Evolutionary conservation across 1,140 invertebrate genomes (phyloP).

Genomic region (Brachionus paranguensis): DNA sequence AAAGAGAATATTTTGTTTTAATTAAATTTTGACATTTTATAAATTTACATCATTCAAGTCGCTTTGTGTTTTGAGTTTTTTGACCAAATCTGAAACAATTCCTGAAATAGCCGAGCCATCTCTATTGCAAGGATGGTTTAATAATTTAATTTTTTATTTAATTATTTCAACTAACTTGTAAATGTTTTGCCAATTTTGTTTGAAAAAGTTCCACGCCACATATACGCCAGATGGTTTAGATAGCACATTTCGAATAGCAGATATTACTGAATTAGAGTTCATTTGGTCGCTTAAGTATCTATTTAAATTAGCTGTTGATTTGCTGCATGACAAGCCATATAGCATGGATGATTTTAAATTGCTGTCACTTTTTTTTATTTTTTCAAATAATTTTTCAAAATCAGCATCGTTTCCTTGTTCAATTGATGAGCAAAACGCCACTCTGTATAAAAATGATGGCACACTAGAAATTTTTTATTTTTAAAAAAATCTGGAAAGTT

Average conservation of each 20-base stretch:
- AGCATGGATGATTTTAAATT: neutral
- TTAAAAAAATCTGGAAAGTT: neutral
- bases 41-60: neutral
- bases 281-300: neutral
- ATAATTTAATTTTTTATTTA: neutral
- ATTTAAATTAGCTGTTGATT: neutral
- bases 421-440: neutral
- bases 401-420: neutral
- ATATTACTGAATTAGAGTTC: neutral
- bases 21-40: neutral
- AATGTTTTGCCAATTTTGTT: slow-evolving; percentile 13
- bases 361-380: neutral
- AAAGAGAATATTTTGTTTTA: neutral
- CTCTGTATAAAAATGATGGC: neutral
- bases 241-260: neutral
- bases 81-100: neutral
- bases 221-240: neutral
- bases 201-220: slow-evolving; percentile 6
- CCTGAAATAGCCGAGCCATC: neutral
- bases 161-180: neutral
- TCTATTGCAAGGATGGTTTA: neutral
- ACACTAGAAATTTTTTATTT: neutral
- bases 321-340: neutral
- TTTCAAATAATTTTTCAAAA: slow-evolving; percentile 8
- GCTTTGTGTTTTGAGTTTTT: neutral